Conservation (phyloP, 2,888 invertebrate genomes). For the Lithophane ornitopus region DNA sequence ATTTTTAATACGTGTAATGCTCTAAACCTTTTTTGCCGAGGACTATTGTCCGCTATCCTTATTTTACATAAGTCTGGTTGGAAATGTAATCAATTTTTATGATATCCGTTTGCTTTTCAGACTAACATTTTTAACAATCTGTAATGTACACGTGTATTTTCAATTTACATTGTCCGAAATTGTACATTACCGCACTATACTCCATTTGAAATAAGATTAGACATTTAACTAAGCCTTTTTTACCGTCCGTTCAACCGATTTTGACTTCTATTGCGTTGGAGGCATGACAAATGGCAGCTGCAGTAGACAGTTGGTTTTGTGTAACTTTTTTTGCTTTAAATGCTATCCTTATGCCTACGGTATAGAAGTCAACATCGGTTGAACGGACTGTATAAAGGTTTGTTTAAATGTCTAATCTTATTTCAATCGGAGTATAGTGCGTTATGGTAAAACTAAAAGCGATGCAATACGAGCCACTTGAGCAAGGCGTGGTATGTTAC, state of each 20-base stretch:
- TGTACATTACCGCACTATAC: slow-evolving; percentile 1
- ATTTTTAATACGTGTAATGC: slow-evolving; percentile 10
- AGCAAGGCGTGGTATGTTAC: background rate
- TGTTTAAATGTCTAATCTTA: too few species aligned
- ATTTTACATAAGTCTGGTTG: slow-evolving; percentile 8
- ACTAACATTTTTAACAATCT: background rate
- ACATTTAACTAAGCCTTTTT: too few species aligned
- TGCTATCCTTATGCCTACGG: too few species aligned
- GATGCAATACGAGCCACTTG: background rate
- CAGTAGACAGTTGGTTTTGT: too few species aligned
- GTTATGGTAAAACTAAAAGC: background rate
- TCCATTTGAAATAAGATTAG: too few species aligned
- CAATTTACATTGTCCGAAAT: background rate
- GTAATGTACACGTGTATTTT: background rate
- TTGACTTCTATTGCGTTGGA: too few species aligned
- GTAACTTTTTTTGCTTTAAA: too few species aligned
- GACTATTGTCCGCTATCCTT: slow-evolving; percentile 6
- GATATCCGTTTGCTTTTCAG: background rate
- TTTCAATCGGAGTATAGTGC: too few species aligned
- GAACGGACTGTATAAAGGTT: too few species aligned
- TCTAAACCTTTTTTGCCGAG: slow-evolving; percentile 12
- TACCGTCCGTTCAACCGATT: too few species aligned
- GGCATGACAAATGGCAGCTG: too few species aligned
- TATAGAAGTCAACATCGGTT: too few species aligned
- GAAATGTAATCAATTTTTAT: slow-evolving; percentile 9